Conservation (phyloP, 2,797 vertebrate species). For the Carcharodon carcharias region DNA sequence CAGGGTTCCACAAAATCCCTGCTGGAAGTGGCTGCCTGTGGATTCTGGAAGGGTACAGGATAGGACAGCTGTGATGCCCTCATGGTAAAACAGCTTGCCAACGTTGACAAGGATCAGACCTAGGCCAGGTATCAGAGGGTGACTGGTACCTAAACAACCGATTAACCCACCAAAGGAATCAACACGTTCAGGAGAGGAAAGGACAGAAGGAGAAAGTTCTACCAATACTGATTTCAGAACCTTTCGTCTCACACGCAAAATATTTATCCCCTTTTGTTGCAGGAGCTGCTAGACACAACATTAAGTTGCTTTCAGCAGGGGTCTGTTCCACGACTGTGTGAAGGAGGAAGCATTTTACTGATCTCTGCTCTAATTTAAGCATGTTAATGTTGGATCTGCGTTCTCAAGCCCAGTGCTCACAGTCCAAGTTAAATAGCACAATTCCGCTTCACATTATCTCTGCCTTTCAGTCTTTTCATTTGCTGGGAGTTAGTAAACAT, state of each 20-base stretch:
- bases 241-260: neutral
- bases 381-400: neutral
- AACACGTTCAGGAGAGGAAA: neutral
- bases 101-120: neutral
- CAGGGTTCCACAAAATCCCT: neutral
- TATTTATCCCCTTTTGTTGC: neutral
- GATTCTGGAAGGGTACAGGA: neutral
- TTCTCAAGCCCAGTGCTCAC: neutral
- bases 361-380: neutral
- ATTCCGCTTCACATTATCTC: neutral
- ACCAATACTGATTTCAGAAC: neutral
- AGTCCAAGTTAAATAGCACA: conserved; percentile 2
- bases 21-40: neutral
- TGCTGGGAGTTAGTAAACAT: neutral
- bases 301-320: neutral
- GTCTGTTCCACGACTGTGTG: neutral
- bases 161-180: neutral
- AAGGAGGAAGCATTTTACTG: conserved; percentile 1
- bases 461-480: neutral
- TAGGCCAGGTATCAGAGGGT: neutral
- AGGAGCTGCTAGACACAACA: neutral
- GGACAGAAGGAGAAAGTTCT: neutral
- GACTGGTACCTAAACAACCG: neutral
- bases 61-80: neutral
- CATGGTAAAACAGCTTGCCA: neutral